These are phyloP conservation scores for Synergus japonicus DNA, from an alignment of 2,888 invertebrate species.

Conservation along the genomic window DNA sequence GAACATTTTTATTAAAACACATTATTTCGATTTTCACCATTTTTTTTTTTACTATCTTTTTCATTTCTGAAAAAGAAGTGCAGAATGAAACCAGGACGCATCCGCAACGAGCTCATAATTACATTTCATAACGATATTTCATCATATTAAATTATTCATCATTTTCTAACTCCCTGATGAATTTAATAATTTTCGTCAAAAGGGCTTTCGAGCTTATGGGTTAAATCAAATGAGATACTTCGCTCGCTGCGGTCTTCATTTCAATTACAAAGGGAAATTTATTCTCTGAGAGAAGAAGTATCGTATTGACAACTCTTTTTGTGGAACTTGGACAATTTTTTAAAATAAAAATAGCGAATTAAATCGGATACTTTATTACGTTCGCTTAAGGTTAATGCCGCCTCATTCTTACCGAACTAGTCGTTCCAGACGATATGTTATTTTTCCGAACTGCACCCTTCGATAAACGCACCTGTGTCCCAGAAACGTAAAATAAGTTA, in stretches of 20 bases:
- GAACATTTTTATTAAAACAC: not conserved
- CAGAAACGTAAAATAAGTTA: conserved; percentile 11
- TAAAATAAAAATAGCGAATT: not conserved
- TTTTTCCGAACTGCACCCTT: conserved; percentile 18
- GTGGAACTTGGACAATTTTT: not conserved
- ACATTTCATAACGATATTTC: not conserved
- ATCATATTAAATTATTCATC: not conserved
- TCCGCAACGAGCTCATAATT: not conserved
- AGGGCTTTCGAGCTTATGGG: not conserved
- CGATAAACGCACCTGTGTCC: conserved; percentile 5
- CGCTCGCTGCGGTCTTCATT: not conserved
- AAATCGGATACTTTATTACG: not conserved
- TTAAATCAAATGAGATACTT: not conserved
- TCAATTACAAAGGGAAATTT: not conserved
- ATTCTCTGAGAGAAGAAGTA: not conserved
- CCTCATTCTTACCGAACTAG: not conserved
- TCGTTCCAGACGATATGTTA: not conserved
- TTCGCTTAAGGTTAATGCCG: not conserved
- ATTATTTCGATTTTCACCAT: not conserved
- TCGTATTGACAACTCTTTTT: not conserved
- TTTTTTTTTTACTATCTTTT: not conserved
- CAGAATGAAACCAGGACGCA: not conserved
- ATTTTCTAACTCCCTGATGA: not conserved
- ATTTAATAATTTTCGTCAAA: not conserved
- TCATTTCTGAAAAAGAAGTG: not conserved